A percentile compares a stretch with the other conserved stretches of the same genome.
Evolutionary conservation across 2,888 invertebrate species (phyloP).

Genomic region (Caenorhabditis sinica): DNA sequence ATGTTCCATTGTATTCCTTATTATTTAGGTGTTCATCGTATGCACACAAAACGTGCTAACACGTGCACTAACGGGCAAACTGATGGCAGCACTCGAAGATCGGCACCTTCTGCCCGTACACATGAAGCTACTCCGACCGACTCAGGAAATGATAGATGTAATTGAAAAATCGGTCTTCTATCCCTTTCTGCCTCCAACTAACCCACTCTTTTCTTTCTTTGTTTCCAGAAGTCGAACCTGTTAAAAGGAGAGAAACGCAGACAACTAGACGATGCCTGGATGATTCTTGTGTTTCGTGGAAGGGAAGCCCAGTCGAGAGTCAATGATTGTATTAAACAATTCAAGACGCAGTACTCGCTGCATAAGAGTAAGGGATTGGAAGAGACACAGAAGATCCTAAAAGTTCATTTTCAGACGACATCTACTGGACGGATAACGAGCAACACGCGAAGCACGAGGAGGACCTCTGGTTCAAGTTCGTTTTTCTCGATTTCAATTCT

Average conservation of each 20-base stretch:
- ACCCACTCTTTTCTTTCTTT: slow-evolving; percentile 32
- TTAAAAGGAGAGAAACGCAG: slow-evolving; percentile 49
- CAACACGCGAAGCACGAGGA: slow-evolving; percentile 42
- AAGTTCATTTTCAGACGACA: slow-evolving; percentile 43
- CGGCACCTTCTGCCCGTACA: slow-evolving; percentile 38
- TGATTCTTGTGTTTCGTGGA: slow-evolving; percentile 40
- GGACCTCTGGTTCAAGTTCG: slow-evolving; percentile 51
- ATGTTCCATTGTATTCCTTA: neutral
- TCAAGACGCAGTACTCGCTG: slow-evolving; percentile 33
- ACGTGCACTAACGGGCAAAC: slow-evolving; percentile 43
- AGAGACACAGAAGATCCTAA: neutral
- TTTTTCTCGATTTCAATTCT: too few relatives aligned
- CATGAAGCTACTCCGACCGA: slow-evolving; percentile 48
- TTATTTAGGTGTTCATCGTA: slow-evolving; percentile 56
- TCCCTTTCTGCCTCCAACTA: slow-evolving; percentile 8
- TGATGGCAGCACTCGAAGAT: slow-evolving; percentile 49
- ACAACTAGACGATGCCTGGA: slow-evolving; percentile 37
- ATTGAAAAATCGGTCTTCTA: slow-evolving; percentile 30
- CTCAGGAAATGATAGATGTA: slow-evolving; percentile 57
- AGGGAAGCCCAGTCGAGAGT: slow-evolving; percentile 41
- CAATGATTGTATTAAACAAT: slow-evolving; percentile 19
- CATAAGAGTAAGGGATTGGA: slow-evolving; percentile 35
- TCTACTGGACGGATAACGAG: slow-evolving; percentile 45
- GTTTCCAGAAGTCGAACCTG: slow-evolving; percentile 55
- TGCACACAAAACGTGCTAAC: slow-evolving; percentile 37